Percentiles rank a stretch among this genome's conserved stretches.
phyloP scores from a whole-genome alignment of 1,140 invertebrate genomes.

The Charaxes varanes region DNA sequence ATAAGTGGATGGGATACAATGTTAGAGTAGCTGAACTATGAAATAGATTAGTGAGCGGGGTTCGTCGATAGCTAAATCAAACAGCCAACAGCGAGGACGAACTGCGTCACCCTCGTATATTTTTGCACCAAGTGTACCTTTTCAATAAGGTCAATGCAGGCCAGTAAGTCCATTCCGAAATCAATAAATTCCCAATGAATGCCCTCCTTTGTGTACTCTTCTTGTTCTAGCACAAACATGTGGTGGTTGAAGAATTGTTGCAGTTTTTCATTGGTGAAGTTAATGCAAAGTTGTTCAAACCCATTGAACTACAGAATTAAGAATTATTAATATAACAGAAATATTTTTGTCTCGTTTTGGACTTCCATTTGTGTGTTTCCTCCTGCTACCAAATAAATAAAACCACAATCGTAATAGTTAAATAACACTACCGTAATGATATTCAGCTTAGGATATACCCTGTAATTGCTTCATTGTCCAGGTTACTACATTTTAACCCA shows the following conservation, averaged over 20 bases:
- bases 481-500: no score
- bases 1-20: conserved; percentile 35
- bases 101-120: conserved; percentile 30
- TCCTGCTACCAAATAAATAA: neutral
- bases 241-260: conserved; percentile 99
- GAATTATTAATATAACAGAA: conserved; percentile 48
- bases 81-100: conserved; percentile 33
- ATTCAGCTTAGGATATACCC: no score
- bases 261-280: conserved; percentile 98
- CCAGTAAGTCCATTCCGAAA: conserved; percentile 97
- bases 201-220: conserved; percentile 96
- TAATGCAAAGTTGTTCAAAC: conserved; percentile 99
- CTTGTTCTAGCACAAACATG: conserved; percentile 98
- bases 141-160: conserved; percentile 97
- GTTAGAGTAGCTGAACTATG: conserved; percentile 30
- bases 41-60: conserved; percentile 40
- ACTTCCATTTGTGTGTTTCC: no score
- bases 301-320: conserved; percentile 88
- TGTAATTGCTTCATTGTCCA: no score
- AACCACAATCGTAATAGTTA: no score
- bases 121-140: conserved; percentile 82
- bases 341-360: no score
- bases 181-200: conserved; percentile 97
- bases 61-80: conserved; percentile 34
- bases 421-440: no score